Evolutionary conservation across 1,140 invertebrate genomes (phyloP).

Genomic region (Lepidurus arcticus): DNA sequence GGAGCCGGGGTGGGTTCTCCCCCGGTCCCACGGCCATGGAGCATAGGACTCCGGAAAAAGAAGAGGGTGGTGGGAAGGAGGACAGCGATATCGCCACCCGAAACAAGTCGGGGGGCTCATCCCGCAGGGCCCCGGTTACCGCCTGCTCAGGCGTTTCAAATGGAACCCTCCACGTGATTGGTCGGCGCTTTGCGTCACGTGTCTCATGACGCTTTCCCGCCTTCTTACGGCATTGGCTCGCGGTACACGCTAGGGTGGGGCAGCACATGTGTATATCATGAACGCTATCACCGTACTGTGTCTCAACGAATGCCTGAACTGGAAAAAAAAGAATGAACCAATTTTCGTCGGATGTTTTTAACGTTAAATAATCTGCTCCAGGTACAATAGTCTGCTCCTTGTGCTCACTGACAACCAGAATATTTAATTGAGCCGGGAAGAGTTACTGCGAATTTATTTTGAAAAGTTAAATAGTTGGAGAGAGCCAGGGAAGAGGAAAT

Average conservation of each 20-base stretch:
- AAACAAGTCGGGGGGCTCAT: constrained; percentile 12
- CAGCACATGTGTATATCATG: neutral
- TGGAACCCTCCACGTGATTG: neutral
- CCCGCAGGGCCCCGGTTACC: constrained; percentile 16
- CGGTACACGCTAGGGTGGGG: neutral
- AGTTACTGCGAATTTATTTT: too few species aligned
- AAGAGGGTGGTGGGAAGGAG: neutral
- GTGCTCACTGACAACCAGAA: too few species aligned
- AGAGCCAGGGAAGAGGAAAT: too few species aligned
- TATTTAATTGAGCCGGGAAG: too few species aligned
- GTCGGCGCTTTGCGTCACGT: neutral
- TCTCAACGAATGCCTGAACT: too few species aligned
- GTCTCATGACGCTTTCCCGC: neutral
- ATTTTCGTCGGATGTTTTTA: too few species aligned
- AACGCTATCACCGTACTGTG: too few species aligned
- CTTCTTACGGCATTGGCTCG: neutral
- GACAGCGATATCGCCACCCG: neutral
- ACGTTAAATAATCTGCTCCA: too few species aligned
- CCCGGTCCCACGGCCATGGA: constrained; percentile 16
- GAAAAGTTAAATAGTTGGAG: too few species aligned
- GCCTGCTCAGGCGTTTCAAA: constrained; percentile 13
- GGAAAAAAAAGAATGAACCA: too few species aligned
- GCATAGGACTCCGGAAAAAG: neutral
- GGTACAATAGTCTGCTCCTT: too few species aligned
- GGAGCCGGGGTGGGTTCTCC: neutral